Evolutionary conservation across 2,797 vertebrate genomes (phyloP), one percentile per base, ranked within the genome.

Genomic region (Mergus octosetaceus): DNA sequence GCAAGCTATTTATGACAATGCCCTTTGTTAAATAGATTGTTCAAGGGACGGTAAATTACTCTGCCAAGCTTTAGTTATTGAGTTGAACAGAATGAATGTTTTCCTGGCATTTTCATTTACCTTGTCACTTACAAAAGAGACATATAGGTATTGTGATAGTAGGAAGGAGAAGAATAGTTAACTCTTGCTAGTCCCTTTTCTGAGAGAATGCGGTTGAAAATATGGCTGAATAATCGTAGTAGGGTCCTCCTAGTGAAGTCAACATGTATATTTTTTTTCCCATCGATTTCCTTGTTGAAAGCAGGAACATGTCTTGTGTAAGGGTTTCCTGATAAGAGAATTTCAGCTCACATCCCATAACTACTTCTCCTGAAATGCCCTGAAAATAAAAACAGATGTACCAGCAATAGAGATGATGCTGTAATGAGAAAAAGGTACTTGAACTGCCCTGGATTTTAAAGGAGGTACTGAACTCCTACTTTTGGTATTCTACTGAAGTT

Each of bases 51-150:
- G 86, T 95, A 93, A 95, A 94, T 96, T 96, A 95, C 93, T 93
- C 95, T 95, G 92, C 94, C 97, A 97, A 97, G 85, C 89, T 95
- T 93, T 85, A 95, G 89, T 75, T 95, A 89, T 86, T 95, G 91
- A 94, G 92, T 88, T 24, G 13, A 95, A 95, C 84, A 68, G 93
- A 95, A 98, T 93, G 93, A 97, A 87, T 90, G 78, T 93, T 96
- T 98, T 97, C 95, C 97, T 97, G 95, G 85, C 96, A 94, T 98
- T 98, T 97, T 94, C 93, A 85, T 97, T 95, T 97, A 96, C 95
- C 89, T 96, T 96, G 94, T 91, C 91, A 81, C 60, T 94, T 77
- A 95, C 92, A 96, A 97, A 97, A 80, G 89, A 94, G 87, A 95
- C 60, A 80, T 89, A 94, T 75, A 94, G 74, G 86, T 43, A 96